phyloP scores from a whole-genome alignment of 2,888 invertebrate genomes.

The Drosophila anomalata region DNA sequence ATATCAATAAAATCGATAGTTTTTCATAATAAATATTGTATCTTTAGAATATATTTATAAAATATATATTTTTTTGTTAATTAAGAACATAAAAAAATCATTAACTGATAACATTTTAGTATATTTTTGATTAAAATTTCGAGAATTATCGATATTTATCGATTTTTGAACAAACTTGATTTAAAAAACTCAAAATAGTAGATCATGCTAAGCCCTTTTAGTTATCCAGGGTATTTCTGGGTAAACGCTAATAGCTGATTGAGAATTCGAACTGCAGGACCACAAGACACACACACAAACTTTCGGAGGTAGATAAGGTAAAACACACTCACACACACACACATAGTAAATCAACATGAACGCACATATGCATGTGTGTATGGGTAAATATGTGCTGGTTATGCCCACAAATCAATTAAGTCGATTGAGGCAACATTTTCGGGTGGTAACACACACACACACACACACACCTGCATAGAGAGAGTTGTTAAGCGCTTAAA shows the following conservation, averaged over 20 bases:
- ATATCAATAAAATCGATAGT: too few relatives aligned
- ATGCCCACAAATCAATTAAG: conserved; percentile 82
- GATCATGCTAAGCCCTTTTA: background rate
- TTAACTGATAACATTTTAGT: too few relatives aligned
- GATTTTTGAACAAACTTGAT: background rate
- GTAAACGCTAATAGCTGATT: conserved; percentile 65
- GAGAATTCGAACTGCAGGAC: conserved; percentile 23
- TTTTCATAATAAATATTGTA: too few relatives aligned
- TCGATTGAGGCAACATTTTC: conserved; percentile 76
- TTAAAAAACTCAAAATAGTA: background rate
- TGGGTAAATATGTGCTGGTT: conserved; percentile 73
- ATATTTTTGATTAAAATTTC: background rate
- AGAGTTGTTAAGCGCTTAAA: conserved; percentile 44
- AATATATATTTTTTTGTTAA: too few relatives aligned
- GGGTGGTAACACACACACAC: conserved; percentile 33
- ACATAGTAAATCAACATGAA: conserved; percentile 63
- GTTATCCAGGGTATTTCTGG: conserved; percentile 22
- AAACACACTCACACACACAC: conserved; percentile 22
- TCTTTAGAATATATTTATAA: too few relatives aligned
- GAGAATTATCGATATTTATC: background rate
- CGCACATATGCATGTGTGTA: conserved; percentile 14
- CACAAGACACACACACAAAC: conserved; percentile 31
- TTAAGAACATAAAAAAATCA: too few relatives aligned
- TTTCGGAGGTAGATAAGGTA: conserved; percentile 36
- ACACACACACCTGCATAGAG: conserved; percentile 20